Evolutionary conservation across 2,797 vertebrate genomes (phyloP), one percentile per base, ranked within the genome.

Genomic region (Crenichthys baileyi): DNA sequence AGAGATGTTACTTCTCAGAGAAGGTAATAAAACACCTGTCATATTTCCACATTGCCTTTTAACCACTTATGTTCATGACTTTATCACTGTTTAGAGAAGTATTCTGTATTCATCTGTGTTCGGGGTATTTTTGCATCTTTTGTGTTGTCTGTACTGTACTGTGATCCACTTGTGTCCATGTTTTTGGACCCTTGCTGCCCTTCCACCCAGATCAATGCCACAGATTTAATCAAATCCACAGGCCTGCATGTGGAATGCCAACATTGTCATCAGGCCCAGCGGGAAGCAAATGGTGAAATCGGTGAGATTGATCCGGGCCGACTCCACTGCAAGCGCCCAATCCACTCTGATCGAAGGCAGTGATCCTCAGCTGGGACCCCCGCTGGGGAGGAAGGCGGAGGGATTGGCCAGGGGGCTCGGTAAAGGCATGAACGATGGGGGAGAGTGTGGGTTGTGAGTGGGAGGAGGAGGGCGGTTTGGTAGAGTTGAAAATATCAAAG

Each of bases 221-320:
- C 90, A 94, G 93, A 96, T 95, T 94, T 95, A 94, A 95, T 95
- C 92, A 92, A 91, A 89, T 88, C 91, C 83, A 90, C 87, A 84
- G 85, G 93, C 92, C 94, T 94, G 91, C 92, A 93, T 90, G 94
- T 81, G 91, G 93, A 95, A 95, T 95, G 94, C 94, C 95, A 95
- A 95, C 95, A 95, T 94, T 93, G 94, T 95, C 94, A 95, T 95
- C 94, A 95, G 89, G 85, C 95, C 94, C 95, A 95, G 95, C 93
- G 80, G 95, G 95, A 94, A 92, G 91, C 94, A 94, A 95, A 94
- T 92, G 90, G 91, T 91, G 89, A 91, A 90, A 94, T 95, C 86
- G 87, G 90, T 94, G 89, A 91, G 89, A 96, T 95, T 95, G 95
- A 96, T 95, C 92, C 81, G 85, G 67, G 92, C 89, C 56, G 83